Evolutionary conservation across 2,888 invertebrate species (phyloP).

Genomic region (Pachymerium ferrugineum): DNA sequence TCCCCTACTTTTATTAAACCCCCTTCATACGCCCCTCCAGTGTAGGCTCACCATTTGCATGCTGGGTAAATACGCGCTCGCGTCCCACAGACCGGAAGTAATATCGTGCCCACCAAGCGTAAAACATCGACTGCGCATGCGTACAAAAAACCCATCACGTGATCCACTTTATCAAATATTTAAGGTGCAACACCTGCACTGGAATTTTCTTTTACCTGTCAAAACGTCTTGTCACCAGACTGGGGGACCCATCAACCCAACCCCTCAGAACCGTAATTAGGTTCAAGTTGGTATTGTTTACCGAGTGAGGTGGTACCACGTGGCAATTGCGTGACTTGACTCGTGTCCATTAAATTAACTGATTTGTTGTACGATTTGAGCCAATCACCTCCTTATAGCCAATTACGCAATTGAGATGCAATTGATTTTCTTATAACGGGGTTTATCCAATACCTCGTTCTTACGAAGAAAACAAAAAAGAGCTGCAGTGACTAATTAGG

Average conservation of each 20-base stretch:
- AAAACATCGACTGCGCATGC: conserved; percentile 6
- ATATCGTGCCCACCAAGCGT: conserved; percentile 29
- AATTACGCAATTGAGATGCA: neutral
- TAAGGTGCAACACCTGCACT: conserved; percentile 2
- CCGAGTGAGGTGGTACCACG: neutral
- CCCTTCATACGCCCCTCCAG: neutral
- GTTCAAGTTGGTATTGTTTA: neutral
- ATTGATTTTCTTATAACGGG: neutral
- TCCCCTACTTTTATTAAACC: neutral
- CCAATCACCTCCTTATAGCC: neutral
- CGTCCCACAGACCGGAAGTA: conserved; percentile 30
- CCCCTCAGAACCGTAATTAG: neutral
- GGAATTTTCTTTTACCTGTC: conserved; percentile 2
- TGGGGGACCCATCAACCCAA: neutral
- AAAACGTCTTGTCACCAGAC: neutral
- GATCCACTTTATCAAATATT: conserved; percentile 12
- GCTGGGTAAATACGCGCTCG: neutral
- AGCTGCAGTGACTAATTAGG: neutral
- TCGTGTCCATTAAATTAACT: conserved; percentile 8
- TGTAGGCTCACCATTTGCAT: neutral
- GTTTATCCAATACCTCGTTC: neutral
- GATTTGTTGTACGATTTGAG: conserved; percentile 13
- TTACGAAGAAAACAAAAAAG: neutral
- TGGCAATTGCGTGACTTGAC: neutral
- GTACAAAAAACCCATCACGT: neutral